Base-by-base conservation (phyloP, 2,888 invertebrate species). In the Eilema caniola region DNA sequence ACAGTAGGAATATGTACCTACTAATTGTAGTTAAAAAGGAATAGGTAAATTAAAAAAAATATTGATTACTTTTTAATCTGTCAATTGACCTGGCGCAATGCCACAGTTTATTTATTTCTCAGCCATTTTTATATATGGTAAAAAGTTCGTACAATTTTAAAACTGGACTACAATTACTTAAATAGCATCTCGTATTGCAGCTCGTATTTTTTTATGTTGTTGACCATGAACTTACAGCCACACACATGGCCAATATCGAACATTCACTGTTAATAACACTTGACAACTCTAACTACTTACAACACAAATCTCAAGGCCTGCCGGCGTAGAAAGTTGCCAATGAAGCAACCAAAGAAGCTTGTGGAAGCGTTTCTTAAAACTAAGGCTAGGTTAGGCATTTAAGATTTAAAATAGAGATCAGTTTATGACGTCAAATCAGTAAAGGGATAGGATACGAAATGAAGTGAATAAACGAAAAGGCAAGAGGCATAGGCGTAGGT, bases 221-320 rank as follows among this genome's bases (percentile, higher is more conserved):
- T 65, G 61, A 2, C 75, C 78, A 53, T 81, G 75, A 81, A 72
- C 78, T 66, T 53, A 53, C 53, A 53, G 53, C n/a, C 5, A 53
- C 53, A 53, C 10, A 53, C n/a, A 53, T 53, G 53, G 8, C 53
- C 20, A 53, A 53, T 53, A n/a, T 62, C 62, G 61, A n/a, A 71
- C 37, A 53, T 64, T 64, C 24, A 62, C 67, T 31, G 10, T 53
- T 41, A 28, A 60, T 28, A 28, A 41, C 41, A 67, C 53, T 47
- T 47, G 67, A 62, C 61, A 61, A 67, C 28, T 47, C 47, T 61
- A 10, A 61, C 60, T 33, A 20, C 66, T 61, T 62, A 24, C 31
- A 3, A 28, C 28, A 24, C 25, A 47, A 23, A 63, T 53, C 53
- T 53, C 53, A n/a, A 53, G 53, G 53, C n/a, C n/a, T 20, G 1